Conservation (phyloP, 1,140 invertebrate genomes). For the Ostrea denselamellosa region DNA sequence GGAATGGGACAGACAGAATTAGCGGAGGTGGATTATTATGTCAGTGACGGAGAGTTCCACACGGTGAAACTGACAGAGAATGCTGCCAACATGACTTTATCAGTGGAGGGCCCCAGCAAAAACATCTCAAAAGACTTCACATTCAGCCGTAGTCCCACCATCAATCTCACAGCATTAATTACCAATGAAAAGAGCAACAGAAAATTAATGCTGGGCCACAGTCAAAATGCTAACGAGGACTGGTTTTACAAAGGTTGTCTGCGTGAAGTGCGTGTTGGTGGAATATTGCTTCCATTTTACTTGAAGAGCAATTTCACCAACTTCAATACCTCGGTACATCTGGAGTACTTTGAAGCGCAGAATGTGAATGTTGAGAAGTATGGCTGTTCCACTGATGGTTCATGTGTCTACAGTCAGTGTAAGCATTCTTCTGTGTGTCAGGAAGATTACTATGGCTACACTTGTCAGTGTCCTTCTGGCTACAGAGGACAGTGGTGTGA, state of each 20-base stretch:
- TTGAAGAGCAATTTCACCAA: constrained; percentile 43
- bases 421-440: constrained; percentile 77
- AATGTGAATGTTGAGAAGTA: constrained; percentile 16
- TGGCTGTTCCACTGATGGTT: constrained; percentile 53
- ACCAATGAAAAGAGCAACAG: constrained; percentile 9
- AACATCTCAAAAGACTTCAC: constrained; percentile 26
- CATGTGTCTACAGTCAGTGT: constrained; percentile 72
- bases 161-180: constrained; percentile 24
- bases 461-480: constrained; percentile 82
- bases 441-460: constrained; percentile 74
- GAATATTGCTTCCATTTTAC: constrained; percentile 91
- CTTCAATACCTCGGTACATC: constrained; percentile 43
- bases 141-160: neutral
- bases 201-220: neutral
- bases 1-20: neutral
- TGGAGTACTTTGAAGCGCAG: constrained; percentile 51
- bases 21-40: constrained; percentile 36
- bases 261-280: constrained; percentile 91
- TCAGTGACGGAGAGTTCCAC: constrained; percentile 56
- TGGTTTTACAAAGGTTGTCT: constrained; percentile 86
- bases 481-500: constrained; percentile 93
- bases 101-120: constrained; percentile 1
- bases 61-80: constrained; percentile 48
- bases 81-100: constrained; percentile 47
- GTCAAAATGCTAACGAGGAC: neutral